These are phyloP conservation scores for Microchirus variegatus DNA, from an alignment of 2,797 vertebrate genomes.

Conservation along the genomic window DNA sequence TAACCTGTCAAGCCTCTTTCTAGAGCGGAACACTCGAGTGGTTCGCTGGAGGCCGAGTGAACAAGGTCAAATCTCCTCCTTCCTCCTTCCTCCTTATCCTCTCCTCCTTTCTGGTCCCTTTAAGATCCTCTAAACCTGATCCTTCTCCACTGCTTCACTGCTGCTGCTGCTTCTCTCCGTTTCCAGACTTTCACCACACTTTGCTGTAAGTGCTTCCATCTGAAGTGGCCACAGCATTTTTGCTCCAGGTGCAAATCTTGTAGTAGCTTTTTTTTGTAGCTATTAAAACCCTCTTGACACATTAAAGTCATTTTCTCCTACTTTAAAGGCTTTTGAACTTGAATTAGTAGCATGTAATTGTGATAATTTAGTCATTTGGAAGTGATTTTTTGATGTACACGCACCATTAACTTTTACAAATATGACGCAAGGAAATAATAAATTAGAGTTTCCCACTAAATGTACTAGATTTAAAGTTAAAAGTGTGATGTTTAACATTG, in stretches of 20 bases:
- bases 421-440: too few relatives aligned
- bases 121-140: conserved; percentile 58
- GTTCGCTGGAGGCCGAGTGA: conserved; percentile 62
- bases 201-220: conserved; percentile 59
- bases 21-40: conserved; percentile 44
- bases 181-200: conserved; percentile 55
- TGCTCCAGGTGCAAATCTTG: conserved; percentile 2
- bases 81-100: conserved; percentile 38
- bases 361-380: too few relatives aligned
- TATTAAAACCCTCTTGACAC: too few relatives aligned
- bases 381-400: too few relatives aligned
- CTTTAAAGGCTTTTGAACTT: too few relatives aligned
- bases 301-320: too few relatives aligned
- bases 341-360: too few relatives aligned
- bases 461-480: too few relatives aligned
- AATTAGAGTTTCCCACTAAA: too few relatives aligned
- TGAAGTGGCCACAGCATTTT: conserved; percentile 8
- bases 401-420: too few relatives aligned
- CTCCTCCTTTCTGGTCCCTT: conserved; percentile 40
- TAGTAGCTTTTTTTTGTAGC: background rate
- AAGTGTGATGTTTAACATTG: too few relatives aligned
- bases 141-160: conserved; percentile 43
- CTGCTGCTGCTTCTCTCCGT: conserved; percentile 43
- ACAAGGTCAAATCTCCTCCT: conserved; percentile 51
- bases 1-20: conserved; percentile 56